Base-by-base conservation (phyloP, 2,888 invertebrate genomes). In the Drosophila diplacantha region DNA sequence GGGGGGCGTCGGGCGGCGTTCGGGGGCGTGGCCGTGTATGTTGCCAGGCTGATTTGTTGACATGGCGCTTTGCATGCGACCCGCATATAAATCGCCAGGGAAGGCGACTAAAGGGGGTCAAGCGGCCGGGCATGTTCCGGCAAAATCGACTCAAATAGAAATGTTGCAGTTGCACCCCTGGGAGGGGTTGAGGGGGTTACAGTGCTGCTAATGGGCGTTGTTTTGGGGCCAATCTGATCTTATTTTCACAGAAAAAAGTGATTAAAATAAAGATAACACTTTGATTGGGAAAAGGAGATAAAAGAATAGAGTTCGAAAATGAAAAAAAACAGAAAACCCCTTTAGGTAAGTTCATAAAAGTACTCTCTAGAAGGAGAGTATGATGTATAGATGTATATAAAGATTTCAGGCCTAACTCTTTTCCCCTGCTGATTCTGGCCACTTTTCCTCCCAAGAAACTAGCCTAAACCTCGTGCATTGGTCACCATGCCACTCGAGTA, bases 21-120 rank as follows among this genome's bases (percentile, higher is more conserved):
- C 26, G 43, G 53, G 54, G 39, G 38, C 34, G 55, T 54, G 59
- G 12, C 47, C 34, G 49, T 53, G 58, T 44, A 39, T 46, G 56
- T 29, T 50, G 47, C 26, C 35, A 46, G 5, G 46, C 56, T 49
- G 60, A 54, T 32, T 65, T 72, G 75, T 76, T 79, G 74, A 73
- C 73, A 73, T 65, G 72, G 61, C 67, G 65, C 72, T 71, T 80
- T 77, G 80, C 78, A 78, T 78, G 78, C 69, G 66, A 66, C 49
- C 61, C 43, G 62, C 73, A 72, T 75, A 78, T 81, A 78, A 78
- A 81, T 74, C 71, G 29, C 53, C 55, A 60, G 35, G 37, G 61
- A 18, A 41, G 49, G 37, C 22, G 37, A 31, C 55, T 34, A 66
- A 78, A 79, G 72, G 72, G 77, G 77, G 76, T 77, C 80, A 80